These are phyloP conservation scores for Strigamia transsilvanica DNA, from an alignment of 2,888 invertebrate species.

Conservation along the genomic window DNA sequence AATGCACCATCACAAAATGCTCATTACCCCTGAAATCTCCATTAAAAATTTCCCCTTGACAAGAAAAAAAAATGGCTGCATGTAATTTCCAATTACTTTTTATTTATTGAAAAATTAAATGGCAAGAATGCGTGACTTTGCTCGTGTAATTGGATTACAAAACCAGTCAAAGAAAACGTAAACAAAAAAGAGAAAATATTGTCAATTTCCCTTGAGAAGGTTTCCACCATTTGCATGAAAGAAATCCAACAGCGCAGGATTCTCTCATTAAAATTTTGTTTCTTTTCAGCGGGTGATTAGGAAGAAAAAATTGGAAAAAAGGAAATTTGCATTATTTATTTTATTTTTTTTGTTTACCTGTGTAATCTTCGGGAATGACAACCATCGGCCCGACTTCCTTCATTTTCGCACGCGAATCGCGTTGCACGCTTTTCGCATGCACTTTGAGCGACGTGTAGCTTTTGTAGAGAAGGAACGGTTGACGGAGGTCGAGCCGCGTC, in stretches of 20 bases:
- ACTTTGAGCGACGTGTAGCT: slow-evolving; percentile 57
- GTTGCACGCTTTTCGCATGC: slow-evolving; percentile 55
- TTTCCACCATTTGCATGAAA: not conserved
- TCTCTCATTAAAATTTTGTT: not conserved
- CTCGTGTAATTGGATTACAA: no score
- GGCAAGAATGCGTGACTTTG: not conserved
- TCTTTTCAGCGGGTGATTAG: slow-evolving; percentile 33
- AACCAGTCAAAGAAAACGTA: not conserved
- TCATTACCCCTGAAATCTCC: no score
- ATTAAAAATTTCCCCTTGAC: not conserved
- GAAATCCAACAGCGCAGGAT: not conserved
- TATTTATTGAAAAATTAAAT: not conserved
- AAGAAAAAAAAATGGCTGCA: not conserved
- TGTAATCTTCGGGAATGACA: slow-evolving; percentile 56
- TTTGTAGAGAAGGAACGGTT: slow-evolving; percentile 56
- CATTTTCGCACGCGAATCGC: slow-evolving; percentile 35
- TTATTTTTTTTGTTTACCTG: slow-evolving; percentile 52
- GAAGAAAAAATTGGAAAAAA: not conserved
- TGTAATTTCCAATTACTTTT: not conserved
- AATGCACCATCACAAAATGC: no score
- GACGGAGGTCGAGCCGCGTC: slow-evolving; percentile 55
- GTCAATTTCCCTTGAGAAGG: slow-evolving; percentile 12
- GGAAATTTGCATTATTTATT: not conserved
- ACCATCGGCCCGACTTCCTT: slow-evolving; percentile 56
- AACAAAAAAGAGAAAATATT: slow-evolving; percentile 21